Base-by-base conservation (phyloP, 2,113 vertebrate species). In the Thymallus thymallus region DNA sequence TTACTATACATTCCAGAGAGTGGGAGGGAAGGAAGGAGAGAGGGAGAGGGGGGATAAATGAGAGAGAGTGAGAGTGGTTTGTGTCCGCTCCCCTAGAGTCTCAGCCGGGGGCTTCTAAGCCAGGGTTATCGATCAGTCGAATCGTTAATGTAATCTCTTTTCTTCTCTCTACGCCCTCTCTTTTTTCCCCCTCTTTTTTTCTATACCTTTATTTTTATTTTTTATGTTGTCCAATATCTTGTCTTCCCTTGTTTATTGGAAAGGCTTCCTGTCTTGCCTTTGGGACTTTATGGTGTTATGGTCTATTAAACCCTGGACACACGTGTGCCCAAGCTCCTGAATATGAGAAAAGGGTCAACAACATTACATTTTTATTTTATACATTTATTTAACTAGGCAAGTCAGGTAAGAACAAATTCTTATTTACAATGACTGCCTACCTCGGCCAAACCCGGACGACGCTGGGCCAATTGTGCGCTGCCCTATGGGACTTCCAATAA, bases 111-210 rank as follows among this genome's bases (percentile, higher is more conserved):
- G 81, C 75, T 41, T 55, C 51, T 75, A 74, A 76, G 68, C 32
- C 18, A 46, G 69, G 22, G 48, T 74, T 69, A 86, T 84, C 35
- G 76, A 86, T 87, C 79, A 74, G 78, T 56, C 23, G 24, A 65
- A 75, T 56, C 62, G 62, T 75, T 74, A 71, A 77, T 71, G 58
- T 76, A 71, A 70, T 29, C 20, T 67, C 30, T 22, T 32, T 65
- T 18, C 7, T 4, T 30, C 29, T 30, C 29, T 30, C 23, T 29
- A 23, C 48, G 9, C 18, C 1, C 30, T 46, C 9, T 41, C 1
- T 69, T 75, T 3, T 56, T 71, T 41, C 20, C 32, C 41, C 64
- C 20, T 32, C 41, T 3, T 10, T 69, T 1, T 26, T 30, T 62
- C 65, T 62, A 35, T 62, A 46, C 32, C 62, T 26, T 48, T 16